phyloP scores from a whole-genome alignment of 2,888 invertebrate species.

The Synergus itoensis region DNA sequence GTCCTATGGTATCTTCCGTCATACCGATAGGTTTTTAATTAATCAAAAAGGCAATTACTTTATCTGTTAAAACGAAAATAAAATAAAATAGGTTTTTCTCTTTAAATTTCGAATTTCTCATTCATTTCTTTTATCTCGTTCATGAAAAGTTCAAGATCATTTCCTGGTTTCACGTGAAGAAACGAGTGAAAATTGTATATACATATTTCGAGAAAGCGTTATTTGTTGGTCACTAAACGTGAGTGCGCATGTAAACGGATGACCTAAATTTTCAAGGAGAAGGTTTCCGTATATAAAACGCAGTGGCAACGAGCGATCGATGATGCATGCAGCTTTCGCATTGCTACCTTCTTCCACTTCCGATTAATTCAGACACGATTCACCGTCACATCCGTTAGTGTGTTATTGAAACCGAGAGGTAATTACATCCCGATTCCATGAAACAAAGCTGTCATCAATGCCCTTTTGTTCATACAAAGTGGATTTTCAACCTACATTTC shows the following conservation, averaged over 20 bases:
- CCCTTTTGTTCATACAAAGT: neutral
- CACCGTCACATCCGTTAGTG: neutral
- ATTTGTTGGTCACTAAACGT: neutral
- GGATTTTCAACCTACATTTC: neutral
- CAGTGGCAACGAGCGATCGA: slow-evolving; percentile 51
- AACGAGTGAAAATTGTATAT: neutral
- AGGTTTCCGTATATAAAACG: slow-evolving; percentile 49
- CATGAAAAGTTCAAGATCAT: no score
- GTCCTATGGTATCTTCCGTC: neutral
- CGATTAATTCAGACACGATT: slow-evolving; percentile 18
- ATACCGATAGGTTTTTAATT: no score
- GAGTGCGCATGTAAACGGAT: slow-evolving; percentile 41
- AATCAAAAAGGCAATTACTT: no score
- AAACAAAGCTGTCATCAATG: slow-evolving; percentile 2
- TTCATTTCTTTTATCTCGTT: no score
- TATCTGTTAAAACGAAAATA: neutral
- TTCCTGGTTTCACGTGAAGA: neutral
- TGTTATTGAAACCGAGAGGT: slow-evolving; percentile 14
- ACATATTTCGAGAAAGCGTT: neutral
- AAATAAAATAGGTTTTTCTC: neutral
- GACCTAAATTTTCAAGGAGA: slow-evolving; percentile 51
- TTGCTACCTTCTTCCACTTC: slow-evolving; percentile 37
- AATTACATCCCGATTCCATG: neutral
- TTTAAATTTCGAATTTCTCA: no score
- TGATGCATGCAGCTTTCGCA: slow-evolving; percentile 47